Base-by-base conservation (phyloP, 2,113 vertebrate genomes). In the Alethe diademata region DNA sequence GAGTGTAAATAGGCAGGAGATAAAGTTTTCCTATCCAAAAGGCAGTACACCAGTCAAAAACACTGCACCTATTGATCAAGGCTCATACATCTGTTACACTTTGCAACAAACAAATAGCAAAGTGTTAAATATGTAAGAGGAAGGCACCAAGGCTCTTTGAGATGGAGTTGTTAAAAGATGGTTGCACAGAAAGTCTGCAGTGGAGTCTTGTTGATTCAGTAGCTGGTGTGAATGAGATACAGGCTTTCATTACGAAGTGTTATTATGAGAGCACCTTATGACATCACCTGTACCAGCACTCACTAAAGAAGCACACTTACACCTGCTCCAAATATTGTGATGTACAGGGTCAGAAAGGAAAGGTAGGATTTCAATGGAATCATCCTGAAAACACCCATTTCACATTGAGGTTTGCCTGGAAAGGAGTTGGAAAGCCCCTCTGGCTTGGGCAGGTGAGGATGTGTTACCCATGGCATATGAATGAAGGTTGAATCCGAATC, bases 381-480 rank as follows among this genome's bases (percentile, higher is more conserved):
- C 38, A 15, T n/a, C 29, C 58, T 81, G 78, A 57, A 90, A 70
- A 19, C 12, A 38, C 20, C 15, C 3, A 12, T 54, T 78, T 78
- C 29, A 3, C 11, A 11, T 1, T 48, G 51, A 42, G 4, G 3
- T 58, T 67, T 87, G 0, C 0, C 20, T 60, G 74, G 8, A 29
- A 50, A 66, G 48, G 79, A 66, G 18, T 9, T 1, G 0, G 61
- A 51, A 57, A 73, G 23, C 8, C 23, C 26, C 24, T n/a, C 23
- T 35, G 48, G 70, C 57, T 43, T 3, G 3, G 50, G 31, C 28
- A n/a, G 35, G 6, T 33, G 57, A 19, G 20, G 23, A 36, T 28
- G 9, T 4, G 0, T 36, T 47, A 14, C 17, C 4, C 1, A 1
- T 14, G 31, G 53, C 3, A 1, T 7, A 3, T 2, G 40, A n/a